Conservation (phyloP, 2,113 vertebrate genomes). For the Prionailurus viverrinus region DNA sequence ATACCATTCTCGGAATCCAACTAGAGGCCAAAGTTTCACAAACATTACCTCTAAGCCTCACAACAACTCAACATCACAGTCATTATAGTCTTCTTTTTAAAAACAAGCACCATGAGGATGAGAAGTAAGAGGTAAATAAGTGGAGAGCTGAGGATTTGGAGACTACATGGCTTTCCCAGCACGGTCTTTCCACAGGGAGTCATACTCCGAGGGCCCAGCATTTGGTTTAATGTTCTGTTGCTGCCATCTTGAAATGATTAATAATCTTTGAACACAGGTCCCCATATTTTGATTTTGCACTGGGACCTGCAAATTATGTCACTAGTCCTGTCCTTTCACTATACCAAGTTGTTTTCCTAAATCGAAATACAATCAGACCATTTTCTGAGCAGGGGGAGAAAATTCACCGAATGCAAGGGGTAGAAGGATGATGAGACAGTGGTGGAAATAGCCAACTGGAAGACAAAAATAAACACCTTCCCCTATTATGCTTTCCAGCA, state of each 20-base stretch:
- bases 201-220: neutral
- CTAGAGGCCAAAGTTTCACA: neutral
- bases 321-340: neutral
- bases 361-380: neutral
- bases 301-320: neutral
- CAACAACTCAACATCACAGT: neutral
- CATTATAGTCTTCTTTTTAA: neutral
- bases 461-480: neutral
- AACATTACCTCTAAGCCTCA: neutral
- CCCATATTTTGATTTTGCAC: neutral
- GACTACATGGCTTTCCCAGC: neutral
- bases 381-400: neutral
- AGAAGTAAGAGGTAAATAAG: neutral
- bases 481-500: neutral
- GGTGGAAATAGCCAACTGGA: neutral
- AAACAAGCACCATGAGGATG: neutral
- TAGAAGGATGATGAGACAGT: neutral
- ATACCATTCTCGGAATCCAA: neutral
- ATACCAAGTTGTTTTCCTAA: neutral
- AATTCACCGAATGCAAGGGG: neutral
- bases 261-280: neutral
- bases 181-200: neutral
- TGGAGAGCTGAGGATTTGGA: neutral
- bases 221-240: neutral
- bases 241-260: constrained; percentile 25